Percentiles rank a stretch among this genome's conserved stretches.
Evolutionary conservation across 2,797 vertebrate genomes (phyloP).

Genomic region (Semaprochilodus insignis): DNA sequence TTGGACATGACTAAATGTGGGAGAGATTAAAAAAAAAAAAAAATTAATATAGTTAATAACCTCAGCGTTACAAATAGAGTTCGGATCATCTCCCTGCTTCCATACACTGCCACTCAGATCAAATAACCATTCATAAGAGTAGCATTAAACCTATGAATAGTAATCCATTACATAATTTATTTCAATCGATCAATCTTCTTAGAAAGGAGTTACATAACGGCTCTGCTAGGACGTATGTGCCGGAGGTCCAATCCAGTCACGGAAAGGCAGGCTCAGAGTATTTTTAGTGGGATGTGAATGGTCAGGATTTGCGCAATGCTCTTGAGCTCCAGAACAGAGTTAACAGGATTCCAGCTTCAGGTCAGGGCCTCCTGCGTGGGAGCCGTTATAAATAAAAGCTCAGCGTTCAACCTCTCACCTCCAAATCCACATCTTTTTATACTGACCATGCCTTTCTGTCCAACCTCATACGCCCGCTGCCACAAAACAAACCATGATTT

Average conservation of each 20-base stretch:
- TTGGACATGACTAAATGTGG: too few species aligned
- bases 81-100: too few species aligned
- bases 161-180: too few species aligned
- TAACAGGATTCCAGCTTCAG: slow-evolving; percentile 44
- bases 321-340: slow-evolving; percentile 60
- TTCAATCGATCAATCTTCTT: neutral
- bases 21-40: too few species aligned
- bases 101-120: too few species aligned
- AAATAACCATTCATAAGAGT: too few species aligned
- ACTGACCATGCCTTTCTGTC: neutral
- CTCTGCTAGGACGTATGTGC: neutral
- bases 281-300: slow-evolving; percentile 54
- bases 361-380: slow-evolving; percentile 28
- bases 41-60: too few species aligned
- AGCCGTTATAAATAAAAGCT: slow-evolving; percentile 43
- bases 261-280: slow-evolving; percentile 65
- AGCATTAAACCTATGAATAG: too few species aligned
- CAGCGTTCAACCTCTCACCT: slow-evolving; percentile 6
- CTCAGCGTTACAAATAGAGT: too few species aligned
- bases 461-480: neutral
- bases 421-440: neutral
- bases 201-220: slow-evolving; percentile 14
- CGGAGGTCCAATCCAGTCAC: slow-evolving; percentile 15
- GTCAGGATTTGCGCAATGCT: slow-evolving; percentile 40
- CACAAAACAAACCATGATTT: neutral